Percentiles rank a stretch among this genome's conserved stretches.
These are phyloP conservation scores for Geotrypetes seraphini DNA, from an alignment of 2,797 vertebrate genomes.

Conservation along the genomic window DNA sequence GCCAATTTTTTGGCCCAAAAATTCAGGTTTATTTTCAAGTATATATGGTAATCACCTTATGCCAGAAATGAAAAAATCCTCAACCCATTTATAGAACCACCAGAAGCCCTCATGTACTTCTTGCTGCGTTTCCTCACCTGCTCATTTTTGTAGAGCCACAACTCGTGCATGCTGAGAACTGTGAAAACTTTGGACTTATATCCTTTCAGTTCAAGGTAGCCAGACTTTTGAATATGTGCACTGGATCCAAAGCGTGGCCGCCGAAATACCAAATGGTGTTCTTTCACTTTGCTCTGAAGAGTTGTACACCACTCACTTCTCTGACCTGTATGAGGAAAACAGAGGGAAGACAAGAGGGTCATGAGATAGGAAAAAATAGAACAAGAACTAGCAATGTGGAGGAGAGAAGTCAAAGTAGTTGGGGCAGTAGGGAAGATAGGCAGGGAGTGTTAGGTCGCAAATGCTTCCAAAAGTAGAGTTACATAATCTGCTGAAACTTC, in stretches of 20 bases:
- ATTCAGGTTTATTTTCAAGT: too few relatives aligned
- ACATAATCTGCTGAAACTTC: too few relatives aligned
- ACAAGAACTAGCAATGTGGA: too few relatives aligned
- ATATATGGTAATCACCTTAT: too few relatives aligned
- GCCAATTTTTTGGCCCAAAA: too few relatives aligned
- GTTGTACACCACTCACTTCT: slow-evolving; percentile 74
- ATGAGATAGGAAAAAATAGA: too few relatives aligned
- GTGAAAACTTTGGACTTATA: slow-evolving; percentile 83
- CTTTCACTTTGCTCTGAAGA: slow-evolving; percentile 74
- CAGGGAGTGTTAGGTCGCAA: too few relatives aligned
- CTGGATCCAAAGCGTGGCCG: slow-evolving; percentile 51
- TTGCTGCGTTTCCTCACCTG: slow-evolving; percentile 59
- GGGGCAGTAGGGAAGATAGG: not conserved
- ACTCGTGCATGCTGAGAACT: slow-evolving; percentile 73
- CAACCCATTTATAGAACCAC: too few relatives aligned
- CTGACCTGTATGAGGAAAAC: slow-evolving; percentile 56
- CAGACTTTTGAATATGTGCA: slow-evolving; percentile 71
- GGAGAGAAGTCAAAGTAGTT: not conserved
- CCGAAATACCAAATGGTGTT: slow-evolving; percentile 69
- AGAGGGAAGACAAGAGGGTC: not conserved
- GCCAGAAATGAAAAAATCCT: too few relatives aligned
- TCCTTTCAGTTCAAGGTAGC: slow-evolving; percentile 80
- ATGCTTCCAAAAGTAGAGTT: too few relatives aligned
- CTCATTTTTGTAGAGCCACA: slow-evolving; percentile 89
- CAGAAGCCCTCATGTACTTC: too few relatives aligned